phyloP scores from a whole-genome alignment of 23 tunicate species.

The Aplidium turbinatum region DNA sequence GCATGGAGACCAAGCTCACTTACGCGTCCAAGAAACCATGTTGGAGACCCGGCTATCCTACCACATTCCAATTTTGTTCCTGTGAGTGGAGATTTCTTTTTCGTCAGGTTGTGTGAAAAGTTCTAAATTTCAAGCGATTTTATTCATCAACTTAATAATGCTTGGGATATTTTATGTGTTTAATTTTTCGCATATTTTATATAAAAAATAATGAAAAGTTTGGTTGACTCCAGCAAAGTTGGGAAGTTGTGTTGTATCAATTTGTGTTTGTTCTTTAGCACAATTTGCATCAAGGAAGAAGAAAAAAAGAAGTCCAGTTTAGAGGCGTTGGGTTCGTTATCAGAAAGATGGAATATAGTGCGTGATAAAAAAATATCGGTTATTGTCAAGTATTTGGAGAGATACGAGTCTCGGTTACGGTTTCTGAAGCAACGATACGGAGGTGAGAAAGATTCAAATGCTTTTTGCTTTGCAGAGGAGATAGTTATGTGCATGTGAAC shows the following conservation, averaged over 20 bases:
- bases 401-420: constrained; percentile 45
- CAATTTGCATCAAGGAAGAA: constrained; percentile 56
- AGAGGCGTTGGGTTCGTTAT: constrained; percentile 32
- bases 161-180: too few relatives aligned
- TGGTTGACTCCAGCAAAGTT: too few relatives aligned
- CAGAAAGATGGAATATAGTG: constrained; percentile 31
- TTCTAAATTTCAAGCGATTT: too few relatives aligned
- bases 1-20: neutral
- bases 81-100: constrained; percentile 48
- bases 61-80: constrained; percentile 53
- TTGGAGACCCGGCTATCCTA: constrained; percentile 59
- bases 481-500: neutral
- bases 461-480: neutral
- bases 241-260: too few relatives aligned
- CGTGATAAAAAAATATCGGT: constrained; percentile 15
- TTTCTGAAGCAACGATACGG: constrained; percentile 20
- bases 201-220: too few relatives aligned
- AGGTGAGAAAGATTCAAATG: constrained; percentile 19
- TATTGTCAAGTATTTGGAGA: constrained; percentile 19
- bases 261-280: too few relatives aligned
- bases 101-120: too few relatives aligned
- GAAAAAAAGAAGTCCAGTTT: constrained; percentile 30
- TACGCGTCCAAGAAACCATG: constrained; percentile 72
- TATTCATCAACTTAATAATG: too few relatives aligned
- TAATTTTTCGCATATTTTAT: too few relatives aligned